phyloP scores from a whole-genome alignment of 2,113 vertebrate species.

The Scopus umbretta region DNA sequence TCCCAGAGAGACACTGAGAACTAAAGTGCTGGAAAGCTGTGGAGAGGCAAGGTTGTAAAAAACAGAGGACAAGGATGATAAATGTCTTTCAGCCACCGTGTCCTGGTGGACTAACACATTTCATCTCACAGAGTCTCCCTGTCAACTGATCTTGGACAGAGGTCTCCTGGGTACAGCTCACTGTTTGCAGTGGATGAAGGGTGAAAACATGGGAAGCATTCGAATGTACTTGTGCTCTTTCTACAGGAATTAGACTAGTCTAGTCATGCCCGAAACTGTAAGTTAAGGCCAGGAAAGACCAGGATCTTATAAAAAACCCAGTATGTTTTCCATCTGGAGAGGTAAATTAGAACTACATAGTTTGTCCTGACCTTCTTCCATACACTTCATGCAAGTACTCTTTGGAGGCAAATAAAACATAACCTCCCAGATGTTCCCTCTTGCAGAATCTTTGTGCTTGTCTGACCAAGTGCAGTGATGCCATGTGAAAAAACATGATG shows the following conservation, averaged over 20 bases:
- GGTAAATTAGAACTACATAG: not conserved
- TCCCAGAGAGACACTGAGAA: not conserved
- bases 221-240: not conserved
- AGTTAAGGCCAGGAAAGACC: not conserved
- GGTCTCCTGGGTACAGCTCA: not conserved
- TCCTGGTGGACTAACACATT: not conserved
- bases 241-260: not conserved
- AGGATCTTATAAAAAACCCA: not conserved
- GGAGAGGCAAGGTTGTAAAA: not conserved
- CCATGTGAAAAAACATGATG: not conserved
- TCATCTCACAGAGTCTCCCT: not conserved
- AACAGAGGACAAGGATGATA: not conserved
- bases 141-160: not conserved
- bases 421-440: not conserved
- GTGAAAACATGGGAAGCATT: not conserved
- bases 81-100: not conserved
- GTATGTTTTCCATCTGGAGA: not conserved
- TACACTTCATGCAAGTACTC: not conserved
- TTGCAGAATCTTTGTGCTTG: not conserved
- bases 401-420: not conserved
- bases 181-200: not conserved
- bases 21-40: not conserved
- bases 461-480: not conserved
- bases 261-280: not conserved
- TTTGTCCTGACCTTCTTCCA: not conserved